phyloP scores from a whole-genome alignment of 2,888 invertebrate species.

The Drosophila meridiana region DNA sequence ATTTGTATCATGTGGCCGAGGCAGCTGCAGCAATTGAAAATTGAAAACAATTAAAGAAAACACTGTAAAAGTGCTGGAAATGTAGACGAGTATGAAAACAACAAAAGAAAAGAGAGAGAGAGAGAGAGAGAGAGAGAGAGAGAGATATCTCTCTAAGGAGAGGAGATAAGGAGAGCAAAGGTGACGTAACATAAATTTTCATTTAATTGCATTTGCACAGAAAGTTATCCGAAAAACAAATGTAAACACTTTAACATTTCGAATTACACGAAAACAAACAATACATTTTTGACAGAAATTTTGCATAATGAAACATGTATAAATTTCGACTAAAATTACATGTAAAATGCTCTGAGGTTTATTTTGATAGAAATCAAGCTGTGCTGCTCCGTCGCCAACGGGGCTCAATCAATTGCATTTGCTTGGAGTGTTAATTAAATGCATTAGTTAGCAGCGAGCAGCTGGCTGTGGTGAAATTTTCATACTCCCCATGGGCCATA shows the following conservation, averaged over 20 bases:
- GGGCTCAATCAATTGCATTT: constrained; percentile 53
- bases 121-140: background rate
- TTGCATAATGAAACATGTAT: constrained; percentile 7
- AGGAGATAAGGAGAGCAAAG: background rate
- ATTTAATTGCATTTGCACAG: constrained; percentile 54
- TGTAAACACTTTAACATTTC: constrained; percentile 18
- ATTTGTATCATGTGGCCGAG: background rate
- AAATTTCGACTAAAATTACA: constrained; percentile 2
- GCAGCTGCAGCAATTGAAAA: constrained; percentile 44
- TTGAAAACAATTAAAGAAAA: constrained; percentile 63
- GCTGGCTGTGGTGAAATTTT: constrained; percentile 27
- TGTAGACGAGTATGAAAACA: background rate
- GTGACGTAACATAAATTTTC: constrained; percentile 23
- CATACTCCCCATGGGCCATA: background rate
- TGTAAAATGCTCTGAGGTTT: constrained; percentile 1
- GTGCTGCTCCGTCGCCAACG: background rate
- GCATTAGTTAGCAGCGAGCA: constrained; percentile 48
- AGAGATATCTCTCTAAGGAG: too few relatives aligned
- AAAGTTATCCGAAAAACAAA: constrained; percentile 1
- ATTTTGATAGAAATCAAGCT: constrained; percentile 2
- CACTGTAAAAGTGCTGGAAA: constrained; percentile 21
- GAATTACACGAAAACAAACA: constrained; percentile 19
- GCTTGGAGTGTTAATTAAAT: constrained; percentile 35
- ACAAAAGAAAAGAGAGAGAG: background rate
- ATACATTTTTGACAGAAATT: constrained; percentile 4